Evolutionary conservation across 2,113 vertebrate species (phyloP).

Genomic region (Bolborhynchus lineola): DNA sequence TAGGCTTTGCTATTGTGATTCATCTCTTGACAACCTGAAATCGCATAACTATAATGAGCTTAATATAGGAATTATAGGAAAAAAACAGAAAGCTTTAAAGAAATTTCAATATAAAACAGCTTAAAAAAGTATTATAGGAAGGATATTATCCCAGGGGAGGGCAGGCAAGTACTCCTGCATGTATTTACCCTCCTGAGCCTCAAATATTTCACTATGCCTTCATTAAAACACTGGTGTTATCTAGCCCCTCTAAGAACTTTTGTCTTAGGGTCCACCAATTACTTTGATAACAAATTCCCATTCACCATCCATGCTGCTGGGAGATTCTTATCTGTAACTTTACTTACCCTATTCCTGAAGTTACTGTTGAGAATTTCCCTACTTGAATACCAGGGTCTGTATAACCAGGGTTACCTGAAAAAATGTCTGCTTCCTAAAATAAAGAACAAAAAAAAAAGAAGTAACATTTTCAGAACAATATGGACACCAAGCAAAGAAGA

Average conservation of each 20-base stretch:
- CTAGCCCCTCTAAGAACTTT: not conserved
- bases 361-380: slow-evolving; percentile 67
- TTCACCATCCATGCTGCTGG: not conserved
- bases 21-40: not conserved
- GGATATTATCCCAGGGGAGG: not conserved
- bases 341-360: slow-evolving; percentile 76
- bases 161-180: not conserved
- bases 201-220: not conserved
- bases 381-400: slow-evolving; percentile 78
- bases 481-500: not conserved
- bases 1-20: not conserved
- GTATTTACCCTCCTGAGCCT: not conserved
- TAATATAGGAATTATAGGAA: not conserved
- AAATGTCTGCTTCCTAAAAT: slow-evolving; percentile 76
- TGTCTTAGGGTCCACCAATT: not conserved
- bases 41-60: not conserved
- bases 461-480: not conserved
- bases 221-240: not conserved
- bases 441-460: not conserved
- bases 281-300: not conserved
- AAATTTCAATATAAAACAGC: not conserved
- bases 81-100: not conserved
- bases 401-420: slow-evolving; percentile 76
- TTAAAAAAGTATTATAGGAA: not conserved
- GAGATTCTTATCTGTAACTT: not conserved